Conservation (phyloP, 2,888 invertebrate species). For the Dasysyrphus tricinctus region DNA sequence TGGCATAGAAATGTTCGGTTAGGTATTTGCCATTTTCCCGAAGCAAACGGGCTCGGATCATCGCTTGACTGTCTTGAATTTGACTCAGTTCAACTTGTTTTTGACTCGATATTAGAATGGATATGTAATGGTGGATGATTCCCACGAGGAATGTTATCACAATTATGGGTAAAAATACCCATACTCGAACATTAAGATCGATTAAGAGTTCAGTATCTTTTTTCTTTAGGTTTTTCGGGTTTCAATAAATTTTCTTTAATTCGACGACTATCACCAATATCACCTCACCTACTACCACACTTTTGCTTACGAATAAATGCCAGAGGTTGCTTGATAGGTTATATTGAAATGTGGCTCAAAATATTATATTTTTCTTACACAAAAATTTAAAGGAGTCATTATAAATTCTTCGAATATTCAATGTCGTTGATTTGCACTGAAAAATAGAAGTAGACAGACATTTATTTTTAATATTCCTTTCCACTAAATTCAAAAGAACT, state of each 20-base stretch:
- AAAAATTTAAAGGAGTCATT: no score
- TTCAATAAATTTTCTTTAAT: constrained; percentile 2
- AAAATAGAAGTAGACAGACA: no score
- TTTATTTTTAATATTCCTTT: no score
- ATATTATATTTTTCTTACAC: no score
- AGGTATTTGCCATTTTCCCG: constrained; percentile 99
- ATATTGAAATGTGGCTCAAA: no score
- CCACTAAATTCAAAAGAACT: no score
- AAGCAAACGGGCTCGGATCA: constrained; percentile 95
- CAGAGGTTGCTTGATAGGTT: no score
- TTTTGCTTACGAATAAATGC: no score
- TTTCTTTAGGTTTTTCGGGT: background rate
- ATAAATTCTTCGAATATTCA: no score
- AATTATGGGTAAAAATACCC: constrained; percentile 99
- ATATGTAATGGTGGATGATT: constrained; percentile 98
- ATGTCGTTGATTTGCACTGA: no score
- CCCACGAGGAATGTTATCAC: constrained; percentile 99
- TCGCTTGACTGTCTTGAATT: constrained; percentile 97
- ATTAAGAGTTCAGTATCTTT: constrained; percentile 93
- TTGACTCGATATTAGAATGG: constrained; percentile 95
- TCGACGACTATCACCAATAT: no score
- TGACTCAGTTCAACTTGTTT: constrained; percentile 98
- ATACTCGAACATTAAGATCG: constrained; percentile 97
- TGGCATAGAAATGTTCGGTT: constrained; percentile 94
- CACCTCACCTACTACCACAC: no score